Base-by-base conservation (phyloP, 1,140 invertebrate genomes). In the Plodia interpunctella region DNA sequence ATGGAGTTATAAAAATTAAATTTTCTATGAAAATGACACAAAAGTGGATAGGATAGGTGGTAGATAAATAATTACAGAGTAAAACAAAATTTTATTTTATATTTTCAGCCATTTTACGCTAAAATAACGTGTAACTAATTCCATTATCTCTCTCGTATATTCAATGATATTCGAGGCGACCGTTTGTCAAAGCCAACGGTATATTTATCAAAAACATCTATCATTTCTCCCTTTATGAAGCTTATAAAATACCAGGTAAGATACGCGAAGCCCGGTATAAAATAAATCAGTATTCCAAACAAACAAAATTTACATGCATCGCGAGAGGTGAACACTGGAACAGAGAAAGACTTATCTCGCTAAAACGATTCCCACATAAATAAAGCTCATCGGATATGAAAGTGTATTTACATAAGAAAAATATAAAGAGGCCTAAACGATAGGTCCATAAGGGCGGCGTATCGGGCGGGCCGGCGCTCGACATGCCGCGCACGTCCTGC, bases 281-380 rank as follows among this genome's bases (percentile, higher is more conserved):
- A 72, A 79, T 79, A 79, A 79, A 79, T 81, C 73, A 68, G 76
- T 66, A 68, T 75, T 65, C 66, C 69, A 56, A 78, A 75, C 69
- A 79, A 79, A 70, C 67, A 72, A 82, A 74, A 85, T 83, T 72
- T 78, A 73, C 76, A 83, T 80, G 70, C 74, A 74, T 82, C 79
- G 74, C 74, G 72, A 86, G 72, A 81, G 68, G 66, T 74, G 75
- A 81, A 79, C 76, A 80, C 70, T 76, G 77, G 66, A 73, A 71
- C 80, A 75, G 68, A 76, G 70, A 72, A 72, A 78, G 81, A 85
- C 82, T 83, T 87, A 88, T 88, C 80, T 88, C 74, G 85, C 82
- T 80, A 87, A 87, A 89, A 88, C 85, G 85, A 88, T 89, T 89
- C 83, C 85, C 87, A 89, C 87, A 89, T 89, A 89, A 89, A 89